Evolutionary conservation across 1,140 invertebrate genomes (phyloP), one percentile per base, ranked within the genome.

Genomic region (Lepidurus apus): DNA sequence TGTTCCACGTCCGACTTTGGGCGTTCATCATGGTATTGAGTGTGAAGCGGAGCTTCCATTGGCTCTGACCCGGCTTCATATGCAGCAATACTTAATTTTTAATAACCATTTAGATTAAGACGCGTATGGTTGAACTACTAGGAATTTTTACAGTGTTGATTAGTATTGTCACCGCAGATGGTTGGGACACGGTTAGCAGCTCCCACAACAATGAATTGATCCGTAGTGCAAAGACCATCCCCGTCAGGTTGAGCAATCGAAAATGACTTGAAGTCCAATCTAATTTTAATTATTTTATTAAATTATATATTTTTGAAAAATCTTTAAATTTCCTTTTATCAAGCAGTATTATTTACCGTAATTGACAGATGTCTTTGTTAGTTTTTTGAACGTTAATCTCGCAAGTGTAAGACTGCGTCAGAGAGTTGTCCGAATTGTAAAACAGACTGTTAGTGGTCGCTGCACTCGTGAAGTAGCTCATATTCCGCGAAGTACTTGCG

Each of bases 101-200:
- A n/a, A n/a, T 24, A 42, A 78, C 34, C 42, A 43, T 80, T 42
- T 43, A 3, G 77, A 21, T 65, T 21, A 43, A 77, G 42, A 74
- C 34, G 34, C 34, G 34, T 34, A 34, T 4, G 34, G 4, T 4
- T 34, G 34, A 65, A 21, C 21, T 65, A 74, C 10, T 11, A 80
- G 47, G 13, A 42, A 75, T 34, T 78, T 81, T 84, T 85, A 89
- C 89, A 85, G 83, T 94, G 93, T 84, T 94, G 92, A 9, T 92
- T 92, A 1, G 88, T 88, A 85, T 94, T 93, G 82, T 92, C 90
- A 9, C 93, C 93, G 83, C 93, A 95, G 77, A 95, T 88, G 34
- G 85, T 84, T 0, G 92, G 91, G 1, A 92, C 88, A 0, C 88
- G 88, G 74, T 90, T 87, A 10, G 87, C 85, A 1, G 89, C 90